A percentile compares a stretch with the other conserved stretches of the same genome.
Evolutionary conservation across 53 echinoderm and acorn worm genomes (phyloP).

Genomic region (Stichopus horrens): DNA sequence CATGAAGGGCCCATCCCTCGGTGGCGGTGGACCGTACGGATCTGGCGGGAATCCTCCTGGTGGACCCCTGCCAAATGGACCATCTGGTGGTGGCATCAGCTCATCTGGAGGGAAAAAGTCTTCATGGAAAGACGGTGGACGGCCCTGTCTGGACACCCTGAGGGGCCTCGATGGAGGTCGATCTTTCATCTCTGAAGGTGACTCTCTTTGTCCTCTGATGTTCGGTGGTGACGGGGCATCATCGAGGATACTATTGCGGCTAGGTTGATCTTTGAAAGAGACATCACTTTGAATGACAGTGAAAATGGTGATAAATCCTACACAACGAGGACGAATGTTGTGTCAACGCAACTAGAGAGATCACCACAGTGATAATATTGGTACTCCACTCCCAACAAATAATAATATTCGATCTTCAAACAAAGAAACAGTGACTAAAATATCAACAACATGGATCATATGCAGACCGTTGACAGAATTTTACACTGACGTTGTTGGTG

Average conservation of each 20-base stretch:
- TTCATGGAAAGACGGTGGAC: slow-evolving; percentile 41
- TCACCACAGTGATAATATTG: too few relatives aligned
- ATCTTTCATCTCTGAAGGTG: slow-evolving; percentile 17
- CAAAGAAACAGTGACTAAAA: too few relatives aligned
- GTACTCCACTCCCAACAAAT: too few relatives aligned
- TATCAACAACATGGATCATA: too few relatives aligned
- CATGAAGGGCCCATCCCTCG: slow-evolving; percentile 20
- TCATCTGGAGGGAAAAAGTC: slow-evolving; percentile 44
- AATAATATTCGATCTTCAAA: too few relatives aligned
- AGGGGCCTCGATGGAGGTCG: slow-evolving; percentile 30
- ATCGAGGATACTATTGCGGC: slow-evolving; percentile 35
- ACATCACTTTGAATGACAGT: neutral
- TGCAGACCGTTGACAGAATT: too few relatives aligned
- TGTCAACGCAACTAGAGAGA: too few relatives aligned
- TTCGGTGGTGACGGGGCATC: slow-evolving; percentile 36
- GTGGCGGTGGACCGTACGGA: slow-evolving; percentile 40
- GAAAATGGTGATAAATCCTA: too few relatives aligned
- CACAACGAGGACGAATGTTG: too few relatives aligned
- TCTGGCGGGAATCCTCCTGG: slow-evolving; percentile 31
- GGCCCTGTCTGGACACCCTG: slow-evolving; percentile 29
- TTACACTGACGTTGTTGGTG: too few relatives aligned
- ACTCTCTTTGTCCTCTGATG: slow-evolving; percentile 32
- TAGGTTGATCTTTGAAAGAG: slow-evolving; percentile 22
- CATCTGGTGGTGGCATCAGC: slow-evolving; percentile 37
- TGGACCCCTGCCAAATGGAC: slow-evolving; percentile 30